Percentiles rank a stretch among this genome's conserved stretches.
Evolutionary conservation across 2,888 invertebrate species (phyloP).

Genomic region (Drosophila longiperda): DNA sequence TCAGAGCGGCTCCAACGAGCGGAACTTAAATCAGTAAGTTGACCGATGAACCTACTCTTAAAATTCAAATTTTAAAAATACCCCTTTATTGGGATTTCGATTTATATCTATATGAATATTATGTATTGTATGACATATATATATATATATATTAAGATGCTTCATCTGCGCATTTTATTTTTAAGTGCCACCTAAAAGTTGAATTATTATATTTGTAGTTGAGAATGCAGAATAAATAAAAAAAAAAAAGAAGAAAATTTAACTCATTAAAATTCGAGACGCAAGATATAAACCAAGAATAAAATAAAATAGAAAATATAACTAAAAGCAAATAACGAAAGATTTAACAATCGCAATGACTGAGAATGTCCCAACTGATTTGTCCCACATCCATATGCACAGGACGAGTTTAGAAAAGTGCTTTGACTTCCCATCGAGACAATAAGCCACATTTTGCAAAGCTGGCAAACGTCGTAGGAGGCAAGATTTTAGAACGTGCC

Average conservation of each 20-base stretch:
- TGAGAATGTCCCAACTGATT: neutral
- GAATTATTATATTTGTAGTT: neutral
- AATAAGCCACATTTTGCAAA: neutral
- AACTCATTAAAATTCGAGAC: neutral
- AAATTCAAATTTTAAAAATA: neutral
- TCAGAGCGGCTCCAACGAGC: constrained; percentile 87
- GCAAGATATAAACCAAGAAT: neutral
- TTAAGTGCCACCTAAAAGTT: neutral
- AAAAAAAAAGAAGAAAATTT: neutral
- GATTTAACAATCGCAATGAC: neutral
- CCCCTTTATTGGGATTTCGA: neutral
- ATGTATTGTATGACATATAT: no score
- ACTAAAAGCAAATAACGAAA: neutral
- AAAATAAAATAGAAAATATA: neutral
- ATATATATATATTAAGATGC: no score
- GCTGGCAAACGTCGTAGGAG: neutral
- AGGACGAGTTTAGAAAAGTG: neutral
- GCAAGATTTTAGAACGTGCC: neutral
- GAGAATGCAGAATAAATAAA: neutral
- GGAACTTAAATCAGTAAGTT: constrained; percentile 90
- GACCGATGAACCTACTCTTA: neutral
- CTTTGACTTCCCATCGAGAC: neutral
- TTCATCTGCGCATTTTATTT: neutral
- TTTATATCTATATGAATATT: neutral
- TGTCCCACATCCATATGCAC: neutral